phyloP scores from a whole-genome alignment of 2,797 vertebrate species.

The Coendou prehensilis region DNA sequence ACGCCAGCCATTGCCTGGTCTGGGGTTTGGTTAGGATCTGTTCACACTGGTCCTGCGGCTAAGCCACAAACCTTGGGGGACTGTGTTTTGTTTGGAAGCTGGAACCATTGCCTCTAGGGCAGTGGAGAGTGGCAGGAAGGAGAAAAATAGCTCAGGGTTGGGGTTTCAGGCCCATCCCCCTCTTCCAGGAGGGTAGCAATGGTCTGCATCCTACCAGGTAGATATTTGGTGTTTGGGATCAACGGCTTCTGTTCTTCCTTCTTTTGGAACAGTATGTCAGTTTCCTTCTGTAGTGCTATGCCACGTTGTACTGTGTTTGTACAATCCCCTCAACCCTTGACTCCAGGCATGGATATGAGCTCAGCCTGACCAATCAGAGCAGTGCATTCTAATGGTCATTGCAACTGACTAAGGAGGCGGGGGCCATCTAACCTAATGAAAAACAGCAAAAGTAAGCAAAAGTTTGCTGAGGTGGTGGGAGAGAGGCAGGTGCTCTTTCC shows the following conservation, averaged over 20 bases:
- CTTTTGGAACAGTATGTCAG: neutral
- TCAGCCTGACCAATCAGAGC: neutral
- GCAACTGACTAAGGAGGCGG: neutral
- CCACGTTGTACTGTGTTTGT: neutral
- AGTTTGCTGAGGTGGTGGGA: neutral
- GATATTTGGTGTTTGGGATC: conserved; percentile 43
- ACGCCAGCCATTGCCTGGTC: conserved; percentile 77
- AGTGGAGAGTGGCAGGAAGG: conserved; percentile 54
- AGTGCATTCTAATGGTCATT: neutral
- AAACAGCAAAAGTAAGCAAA: neutral
- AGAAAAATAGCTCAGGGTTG: neutral
- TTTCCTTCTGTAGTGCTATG: neutral
- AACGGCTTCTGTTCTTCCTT: neutral
- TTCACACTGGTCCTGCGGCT: conserved; percentile 81
- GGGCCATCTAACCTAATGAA: neutral
- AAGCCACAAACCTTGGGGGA: conserved; percentile 80
- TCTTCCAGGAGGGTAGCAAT: neutral
- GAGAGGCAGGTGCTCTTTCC: neutral
- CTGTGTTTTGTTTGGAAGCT: conserved; percentile 81
- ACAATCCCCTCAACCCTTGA: neutral
- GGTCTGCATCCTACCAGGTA: neutral
- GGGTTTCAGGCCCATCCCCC: neutral
- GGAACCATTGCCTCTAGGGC: conserved; percentile 64
- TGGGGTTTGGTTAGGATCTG: conserved; percentile 84
- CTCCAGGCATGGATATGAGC: neutral